Evolutionary conservation across 2,797 vertebrate species (phyloP).

Genomic region (Sphaeramia orbicularis): DNA sequence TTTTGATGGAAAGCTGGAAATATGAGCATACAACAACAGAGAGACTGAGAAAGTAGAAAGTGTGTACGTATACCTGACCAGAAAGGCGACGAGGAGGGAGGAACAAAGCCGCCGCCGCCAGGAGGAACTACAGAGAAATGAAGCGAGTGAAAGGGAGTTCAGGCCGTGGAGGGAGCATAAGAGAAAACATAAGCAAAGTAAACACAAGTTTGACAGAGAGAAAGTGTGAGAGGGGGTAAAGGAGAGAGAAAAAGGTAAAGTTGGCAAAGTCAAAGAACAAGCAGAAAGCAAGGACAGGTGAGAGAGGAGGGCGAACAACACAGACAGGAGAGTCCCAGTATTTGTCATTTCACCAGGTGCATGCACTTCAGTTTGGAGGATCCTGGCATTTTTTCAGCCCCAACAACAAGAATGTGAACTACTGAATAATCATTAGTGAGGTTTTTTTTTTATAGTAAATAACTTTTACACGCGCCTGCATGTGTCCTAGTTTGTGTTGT

Average conservation of each 20-base stretch:
- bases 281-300: conserved; percentile 47
- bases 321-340: conserved; percentile 32
- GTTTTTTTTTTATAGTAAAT: no score
- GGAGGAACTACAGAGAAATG: conserved; percentile 92
- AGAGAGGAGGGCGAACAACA: conserved; percentile 38
- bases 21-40: conserved; percentile 34
- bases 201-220: conserved; percentile 73
- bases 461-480: no score
- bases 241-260: conserved; percentile 44
- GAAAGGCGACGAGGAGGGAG: conserved; percentile 97
- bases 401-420: no score
- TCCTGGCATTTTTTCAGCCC: no score
- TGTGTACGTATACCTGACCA: conserved; percentile 95
- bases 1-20: conserved; percentile 43
- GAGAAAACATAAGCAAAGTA: conserved; percentile 71
- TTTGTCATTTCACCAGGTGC: conserved; percentile 20
- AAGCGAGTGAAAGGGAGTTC: conserved; percentile 78
- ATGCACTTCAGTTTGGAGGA: background rate
- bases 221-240: conserved; percentile 74
- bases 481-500: no score
- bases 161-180: conserved; percentile 67
- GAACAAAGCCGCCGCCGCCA: conserved; percentile 96
- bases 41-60: conserved; percentile 60
- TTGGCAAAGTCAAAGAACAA: conserved; percentile 72
- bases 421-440: no score